Percentiles rank a stretch among this genome's conserved stretches.
These are phyloP conservation scores for Labroides dimidiatus DNA, from an alignment of 2,797 vertebrate genomes.

Conservation along the genomic window DNA sequence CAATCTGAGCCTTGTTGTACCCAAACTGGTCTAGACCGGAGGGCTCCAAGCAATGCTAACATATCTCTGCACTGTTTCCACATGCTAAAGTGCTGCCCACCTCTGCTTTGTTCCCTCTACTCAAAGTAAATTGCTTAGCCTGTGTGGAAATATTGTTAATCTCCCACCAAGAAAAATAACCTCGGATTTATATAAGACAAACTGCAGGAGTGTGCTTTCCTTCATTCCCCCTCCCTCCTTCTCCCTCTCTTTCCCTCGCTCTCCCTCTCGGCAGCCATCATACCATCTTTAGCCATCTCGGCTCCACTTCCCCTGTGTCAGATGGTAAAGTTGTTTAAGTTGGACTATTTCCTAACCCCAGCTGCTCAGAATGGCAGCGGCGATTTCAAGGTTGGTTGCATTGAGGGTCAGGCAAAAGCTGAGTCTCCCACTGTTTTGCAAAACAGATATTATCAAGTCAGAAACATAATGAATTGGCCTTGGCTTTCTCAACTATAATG, in stretches of 20 bases:
- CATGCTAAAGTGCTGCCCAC: constrained; percentile 44
- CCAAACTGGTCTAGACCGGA: constrained; percentile 62
- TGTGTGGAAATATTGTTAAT: constrained; percentile 78
- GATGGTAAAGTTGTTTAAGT: constrained; percentile 81
- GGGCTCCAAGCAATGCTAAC: constrained; percentile 53
- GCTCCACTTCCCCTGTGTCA: constrained; percentile 70
- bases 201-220: constrained; percentile 60
- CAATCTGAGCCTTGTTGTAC: constrained; percentile 54
- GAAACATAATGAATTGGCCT: constrained; percentile 35
- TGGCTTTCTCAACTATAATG: constrained; percentile 23
- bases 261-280: constrained; percentile 58
- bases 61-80: constrained; percentile 53
- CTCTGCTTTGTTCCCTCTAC: constrained; percentile 65
- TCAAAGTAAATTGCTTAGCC: constrained; percentile 70
- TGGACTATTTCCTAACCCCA: constrained; percentile 77
- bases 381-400: constrained; percentile 69
- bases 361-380: constrained; percentile 71
- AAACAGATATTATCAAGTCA: constrained; percentile 53
- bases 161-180: constrained; percentile 70
- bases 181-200: constrained; percentile 71
- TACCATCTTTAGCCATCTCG: constrained; percentile 78
- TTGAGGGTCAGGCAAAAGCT: constrained; percentile 38
- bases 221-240: constrained; percentile 41
- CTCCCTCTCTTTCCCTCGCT: constrained; percentile 33
- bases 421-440: constrained; percentile 24